These are phyloP conservation scores for Cyprinodon diabolis DNA, from an alignment of 2,797 vertebrate genomes.

Conservation along the genomic window DNA sequence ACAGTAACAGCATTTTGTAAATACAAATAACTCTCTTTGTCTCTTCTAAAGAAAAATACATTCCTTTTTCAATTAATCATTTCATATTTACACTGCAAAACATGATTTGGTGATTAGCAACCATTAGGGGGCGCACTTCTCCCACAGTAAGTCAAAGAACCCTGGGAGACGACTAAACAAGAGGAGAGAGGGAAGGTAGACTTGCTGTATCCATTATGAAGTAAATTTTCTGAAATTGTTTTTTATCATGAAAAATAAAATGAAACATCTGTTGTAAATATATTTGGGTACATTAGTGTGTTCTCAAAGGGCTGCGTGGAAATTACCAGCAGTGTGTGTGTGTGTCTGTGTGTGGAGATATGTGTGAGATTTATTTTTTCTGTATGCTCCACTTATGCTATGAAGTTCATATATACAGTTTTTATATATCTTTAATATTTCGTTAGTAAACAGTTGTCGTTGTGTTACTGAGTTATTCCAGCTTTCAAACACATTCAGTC, in stretches of 20 bases:
- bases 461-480: not conserved
- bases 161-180: conserved; percentile 57
- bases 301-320: conserved; percentile 77
- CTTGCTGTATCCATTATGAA: conserved; percentile 76
- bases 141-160: conserved; percentile 66
- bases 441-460: not conserved
- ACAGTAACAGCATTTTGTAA: not conserved
- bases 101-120: conserved; percentile 33
- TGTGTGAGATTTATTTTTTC: conserved; percentile 1
- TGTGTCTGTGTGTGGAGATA: conserved; percentile 20
- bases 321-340: conserved; percentile 57
- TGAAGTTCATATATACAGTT: conserved; percentile 57
- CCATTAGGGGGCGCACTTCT: conserved; percentile 86
- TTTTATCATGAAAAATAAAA: conserved; percentile 88
- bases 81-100: conserved; percentile 7
- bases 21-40: not conserved
- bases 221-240: conserved; percentile 83
- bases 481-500: too few relatives aligned
- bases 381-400: conserved; percentile 43
- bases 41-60: not conserved
- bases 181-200: conserved; percentile 42
- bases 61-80: conserved; percentile 4
- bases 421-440: not conserved
- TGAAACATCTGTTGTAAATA: conserved; percentile 88
- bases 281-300: conserved; percentile 87